These are phyloP conservation scores for Drosophila athabasca DNA, from an alignment of 1,140 invertebrate species.

Conservation along the genomic window DNA sequence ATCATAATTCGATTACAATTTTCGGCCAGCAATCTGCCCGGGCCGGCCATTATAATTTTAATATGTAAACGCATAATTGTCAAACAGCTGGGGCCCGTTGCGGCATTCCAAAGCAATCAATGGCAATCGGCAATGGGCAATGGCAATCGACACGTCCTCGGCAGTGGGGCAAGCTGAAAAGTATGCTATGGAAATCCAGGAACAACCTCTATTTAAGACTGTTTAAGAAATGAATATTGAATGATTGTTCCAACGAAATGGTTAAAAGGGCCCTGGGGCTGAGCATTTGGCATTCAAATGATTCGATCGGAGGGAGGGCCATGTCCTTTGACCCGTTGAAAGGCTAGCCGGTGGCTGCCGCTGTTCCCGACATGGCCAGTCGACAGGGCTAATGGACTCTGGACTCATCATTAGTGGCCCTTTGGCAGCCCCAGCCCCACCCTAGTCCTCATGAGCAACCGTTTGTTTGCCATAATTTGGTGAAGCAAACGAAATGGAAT, in stretches of 20 bases:
- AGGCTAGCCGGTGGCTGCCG: conserved; percentile 12
- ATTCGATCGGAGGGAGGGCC: conserved; percentile 16
- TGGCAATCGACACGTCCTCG: too few species aligned
- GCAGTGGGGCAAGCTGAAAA: conserved; percentile 20
- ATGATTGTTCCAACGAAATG: too few species aligned
- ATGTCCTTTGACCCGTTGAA: conserved; percentile 14
- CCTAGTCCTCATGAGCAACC: conserved; percentile 5
- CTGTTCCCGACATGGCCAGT: conserved; percentile 25
- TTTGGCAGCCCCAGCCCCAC: conserved; percentile 23
- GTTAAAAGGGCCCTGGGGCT: too few species aligned
- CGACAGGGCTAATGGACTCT: conserved; percentile 36
- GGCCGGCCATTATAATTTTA: conserved; percentile 47
- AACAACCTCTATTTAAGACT: too few species aligned
- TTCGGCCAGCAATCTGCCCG: conserved; percentile 34
- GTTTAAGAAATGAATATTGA: too few species aligned
- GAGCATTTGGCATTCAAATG: conserved; percentile 30
- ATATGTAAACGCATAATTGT: conserved; percentile 36
- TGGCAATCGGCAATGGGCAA: conserved; percentile 17
- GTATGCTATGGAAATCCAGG: conserved; percentile 22
- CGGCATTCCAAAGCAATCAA: conserved; percentile 36
- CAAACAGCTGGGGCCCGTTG: conserved; percentile 37
- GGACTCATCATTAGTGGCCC: conserved; percentile 48
- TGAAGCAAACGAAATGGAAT: conserved; percentile 43
- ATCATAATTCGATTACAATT: conserved; percentile 70
- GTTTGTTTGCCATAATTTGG: conserved; percentile 45